phyloP scores from a whole-genome alignment of 2,797 vertebrate genomes.

The Adelosebastes latens region DNA sequence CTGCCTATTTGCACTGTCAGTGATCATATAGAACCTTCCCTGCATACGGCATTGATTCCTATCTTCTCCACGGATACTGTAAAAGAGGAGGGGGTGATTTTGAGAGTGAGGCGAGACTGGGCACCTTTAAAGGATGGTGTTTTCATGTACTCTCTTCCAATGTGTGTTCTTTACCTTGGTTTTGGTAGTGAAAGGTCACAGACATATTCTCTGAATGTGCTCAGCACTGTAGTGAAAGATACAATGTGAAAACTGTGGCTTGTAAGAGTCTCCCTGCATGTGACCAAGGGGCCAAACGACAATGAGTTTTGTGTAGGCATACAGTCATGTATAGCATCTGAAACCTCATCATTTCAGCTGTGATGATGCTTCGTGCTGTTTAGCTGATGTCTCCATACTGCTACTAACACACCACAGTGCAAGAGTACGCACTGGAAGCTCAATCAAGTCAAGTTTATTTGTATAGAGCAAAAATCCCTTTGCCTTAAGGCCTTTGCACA shows the following conservation, averaged over 20 bases:
- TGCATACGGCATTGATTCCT: conserved; percentile 34
- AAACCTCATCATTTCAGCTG: background rate
- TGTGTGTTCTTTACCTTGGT: background rate
- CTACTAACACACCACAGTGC: background rate
- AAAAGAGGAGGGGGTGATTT: background rate
- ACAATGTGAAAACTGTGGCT: background rate
- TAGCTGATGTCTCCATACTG: background rate
- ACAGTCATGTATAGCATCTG: background rate
- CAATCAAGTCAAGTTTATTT: background rate
- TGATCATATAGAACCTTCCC: conserved; percentile 56
- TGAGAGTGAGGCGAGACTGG: background rate
- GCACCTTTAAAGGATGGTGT: conserved; percentile 14
- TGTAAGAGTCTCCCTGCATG: background rate
- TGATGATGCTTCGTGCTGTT: background rate
- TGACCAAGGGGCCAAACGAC: background rate
- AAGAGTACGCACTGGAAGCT: background rate
- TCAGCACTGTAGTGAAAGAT: background rate
- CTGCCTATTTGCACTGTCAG: conserved; percentile 63
- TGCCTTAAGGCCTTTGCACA: no score
- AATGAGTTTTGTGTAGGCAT: background rate
- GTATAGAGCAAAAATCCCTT: background rate
- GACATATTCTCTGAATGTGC: background rate
- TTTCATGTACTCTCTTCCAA: background rate
- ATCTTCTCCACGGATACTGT: conserved; percentile 42
- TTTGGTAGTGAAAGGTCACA: conserved; percentile 14